Percentiles rank a stretch among this genome's conserved stretches.
phyloP scores from a whole-genome alignment of 2,888 invertebrate species.

The Amphipoea lucens region DNA sequence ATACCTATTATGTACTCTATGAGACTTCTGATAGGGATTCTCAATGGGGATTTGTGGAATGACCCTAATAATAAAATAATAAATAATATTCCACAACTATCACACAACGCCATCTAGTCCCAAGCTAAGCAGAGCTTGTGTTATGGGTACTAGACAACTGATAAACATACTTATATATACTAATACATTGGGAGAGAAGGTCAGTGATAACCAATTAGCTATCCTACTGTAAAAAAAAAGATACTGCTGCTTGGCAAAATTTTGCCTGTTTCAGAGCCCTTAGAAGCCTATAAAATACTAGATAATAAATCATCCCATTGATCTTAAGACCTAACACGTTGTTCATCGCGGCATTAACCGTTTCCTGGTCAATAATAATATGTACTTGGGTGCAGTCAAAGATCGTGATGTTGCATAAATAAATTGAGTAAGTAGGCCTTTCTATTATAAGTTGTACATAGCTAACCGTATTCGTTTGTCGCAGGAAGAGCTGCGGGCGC shows the following conservation, averaged over 20 bases:
- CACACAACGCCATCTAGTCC: too few relatives aligned
- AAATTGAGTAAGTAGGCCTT: slow-evolving; percentile 43
- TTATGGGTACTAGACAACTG: too few relatives aligned
- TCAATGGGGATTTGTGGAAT: too few relatives aligned
- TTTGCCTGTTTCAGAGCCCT: not conserved
- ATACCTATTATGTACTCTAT: too few relatives aligned
- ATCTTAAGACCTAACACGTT: slow-evolving; percentile 46
- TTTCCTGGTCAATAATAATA: slow-evolving; percentile 43
- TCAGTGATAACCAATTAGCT: not conserved
- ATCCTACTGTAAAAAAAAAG: not conserved
- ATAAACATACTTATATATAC: too few relatives aligned
- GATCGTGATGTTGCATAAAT: slow-evolving; percentile 45
- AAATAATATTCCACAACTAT: too few relatives aligned
- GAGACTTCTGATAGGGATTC: too few relatives aligned
- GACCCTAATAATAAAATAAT: too few relatives aligned
- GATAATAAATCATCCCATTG: slow-evolving; percentile 12
- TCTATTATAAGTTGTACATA: slow-evolving; percentile 41
- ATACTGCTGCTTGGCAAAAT: not conserved
- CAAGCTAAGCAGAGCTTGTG: too few relatives aligned
- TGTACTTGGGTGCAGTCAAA: slow-evolving; percentile 17
- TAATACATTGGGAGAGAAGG: not conserved
- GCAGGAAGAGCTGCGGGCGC: slow-evolving; percentile 93
- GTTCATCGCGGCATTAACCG: slow-evolving; percentile 35
- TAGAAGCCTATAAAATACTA: not conserved
- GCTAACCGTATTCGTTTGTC: slow-evolving; percentile 55